Conservation (phyloP, 2,797 vertebrate species). For the Bradypodion pumilum region DNA sequence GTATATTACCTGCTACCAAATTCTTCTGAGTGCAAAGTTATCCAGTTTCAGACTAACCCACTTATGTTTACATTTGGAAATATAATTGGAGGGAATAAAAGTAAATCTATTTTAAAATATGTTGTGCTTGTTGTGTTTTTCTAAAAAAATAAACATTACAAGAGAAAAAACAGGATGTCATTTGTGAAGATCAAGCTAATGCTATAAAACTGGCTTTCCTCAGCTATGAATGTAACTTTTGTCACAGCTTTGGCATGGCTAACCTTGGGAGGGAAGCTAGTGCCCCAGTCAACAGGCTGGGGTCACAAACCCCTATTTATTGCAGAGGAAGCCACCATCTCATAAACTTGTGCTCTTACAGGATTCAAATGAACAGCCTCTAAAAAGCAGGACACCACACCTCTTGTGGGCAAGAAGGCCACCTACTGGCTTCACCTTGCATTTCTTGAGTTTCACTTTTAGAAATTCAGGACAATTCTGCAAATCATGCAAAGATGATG, state of each 20-base stretch:
- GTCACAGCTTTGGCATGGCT: not conserved
- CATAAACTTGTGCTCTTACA: not conserved
- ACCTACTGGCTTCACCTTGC: no score
- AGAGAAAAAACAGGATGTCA: not conserved
- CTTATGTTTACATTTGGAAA: not conserved
- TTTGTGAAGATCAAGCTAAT: not conserved
- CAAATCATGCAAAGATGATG: not conserved
- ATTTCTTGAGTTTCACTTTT: not conserved
- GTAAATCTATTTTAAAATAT: not conserved
- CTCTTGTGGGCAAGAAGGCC: not conserved
- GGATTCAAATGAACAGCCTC: not conserved
- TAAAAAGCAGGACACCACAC: not conserved
- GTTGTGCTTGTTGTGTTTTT: not conserved
- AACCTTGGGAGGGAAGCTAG: not conserved
- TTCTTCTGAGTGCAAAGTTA: not conserved
- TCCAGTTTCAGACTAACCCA: not conserved
- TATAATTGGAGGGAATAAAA: slow-evolving; percentile 23
- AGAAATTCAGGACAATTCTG: not conserved
- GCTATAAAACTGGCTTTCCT: not conserved
- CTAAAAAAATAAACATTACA: not conserved
- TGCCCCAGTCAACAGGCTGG: not conserved
- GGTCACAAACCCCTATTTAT: not conserved
- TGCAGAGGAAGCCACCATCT: not conserved
- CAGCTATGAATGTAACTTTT: not conserved
- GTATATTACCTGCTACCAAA: not conserved